These are phyloP conservation scores for Sebastes ruberrimus DNA, from an alignment of 2,797 vertebrate species.

Conservation along the genomic window DNA sequence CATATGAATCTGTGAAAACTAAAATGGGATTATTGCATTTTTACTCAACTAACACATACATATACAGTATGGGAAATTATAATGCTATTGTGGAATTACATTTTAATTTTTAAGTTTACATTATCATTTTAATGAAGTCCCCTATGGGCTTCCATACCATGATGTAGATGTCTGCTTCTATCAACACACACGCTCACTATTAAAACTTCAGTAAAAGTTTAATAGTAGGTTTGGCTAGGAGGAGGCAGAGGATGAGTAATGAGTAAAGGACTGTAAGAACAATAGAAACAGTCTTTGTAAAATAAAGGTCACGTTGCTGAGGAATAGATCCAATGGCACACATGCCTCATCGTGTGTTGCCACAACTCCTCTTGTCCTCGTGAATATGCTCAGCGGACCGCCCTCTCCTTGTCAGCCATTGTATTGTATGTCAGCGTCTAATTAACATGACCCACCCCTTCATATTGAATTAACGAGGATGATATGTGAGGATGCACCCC, in stretches of 20 bases:
- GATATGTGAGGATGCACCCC: constrained; percentile 13
- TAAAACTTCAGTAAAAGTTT: background rate
- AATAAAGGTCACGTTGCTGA: constrained; percentile 37
- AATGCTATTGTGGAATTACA: background rate
- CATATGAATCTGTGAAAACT: too few species aligned
- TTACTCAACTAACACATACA: background rate
- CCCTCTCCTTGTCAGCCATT: constrained; percentile 43
- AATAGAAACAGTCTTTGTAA: background rate
- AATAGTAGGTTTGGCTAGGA: background rate
- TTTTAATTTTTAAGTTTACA: background rate
- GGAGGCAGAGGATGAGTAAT: constrained; percentile 6
- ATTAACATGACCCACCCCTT: constrained; percentile 57
- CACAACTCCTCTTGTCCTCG: constrained; percentile 20
- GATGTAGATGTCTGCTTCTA: background rate
- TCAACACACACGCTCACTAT: background rate
- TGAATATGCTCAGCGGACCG: constrained; percentile 9
- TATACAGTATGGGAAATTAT: background rate
- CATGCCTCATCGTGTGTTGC: background rate
- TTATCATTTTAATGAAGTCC: background rate
- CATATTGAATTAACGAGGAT: constrained; percentile 47
- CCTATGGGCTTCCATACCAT: background rate
- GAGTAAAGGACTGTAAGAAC: background rate
- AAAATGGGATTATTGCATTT: background rate
- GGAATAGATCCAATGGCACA: background rate
- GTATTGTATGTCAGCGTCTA: constrained; percentile 37